phyloP scores from a whole-genome alignment of 2,113 vertebrate genomes.

The Trematocara stigmaticum region DNA sequence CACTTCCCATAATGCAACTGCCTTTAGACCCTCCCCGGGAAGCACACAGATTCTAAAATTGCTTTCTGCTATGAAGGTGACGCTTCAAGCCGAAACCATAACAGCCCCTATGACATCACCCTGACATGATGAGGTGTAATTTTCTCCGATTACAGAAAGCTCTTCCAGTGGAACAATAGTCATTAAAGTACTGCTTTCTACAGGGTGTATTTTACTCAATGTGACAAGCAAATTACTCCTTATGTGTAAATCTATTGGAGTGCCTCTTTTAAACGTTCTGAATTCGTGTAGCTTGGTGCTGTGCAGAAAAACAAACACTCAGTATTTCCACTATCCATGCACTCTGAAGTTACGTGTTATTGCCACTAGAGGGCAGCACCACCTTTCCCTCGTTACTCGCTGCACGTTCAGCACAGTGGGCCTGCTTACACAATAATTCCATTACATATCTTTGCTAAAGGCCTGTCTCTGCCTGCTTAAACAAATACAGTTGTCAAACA shows the following conservation, averaged over 20 bases:
- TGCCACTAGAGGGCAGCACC: slow-evolving; percentile 40
- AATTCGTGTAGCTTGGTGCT: neutral
- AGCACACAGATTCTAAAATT: neutral
- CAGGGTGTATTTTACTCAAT: neutral
- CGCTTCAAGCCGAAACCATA: neutral
- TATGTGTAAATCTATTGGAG: neutral
- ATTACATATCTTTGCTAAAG: neutral
- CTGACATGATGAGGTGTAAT: neutral
- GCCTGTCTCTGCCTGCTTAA: neutral
- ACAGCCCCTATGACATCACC: neutral
- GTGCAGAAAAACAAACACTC: neutral
- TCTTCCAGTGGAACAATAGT: neutral
- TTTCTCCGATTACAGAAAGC: neutral
- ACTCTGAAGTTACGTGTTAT: neutral
- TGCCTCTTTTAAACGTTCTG: neutral
- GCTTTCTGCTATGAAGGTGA: neutral
- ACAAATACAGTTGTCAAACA: neutral
- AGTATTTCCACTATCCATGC: neutral
- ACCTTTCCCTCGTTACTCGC: neutral
- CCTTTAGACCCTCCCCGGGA: neutral
- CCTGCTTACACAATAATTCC: neutral
- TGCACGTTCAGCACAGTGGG: neutral
- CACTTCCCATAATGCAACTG: neutral
- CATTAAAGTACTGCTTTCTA: neutral
- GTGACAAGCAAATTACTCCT: neutral